Conservation (phyloP, 1,140 invertebrate genomes). For the Prorops nasuta region DNA sequence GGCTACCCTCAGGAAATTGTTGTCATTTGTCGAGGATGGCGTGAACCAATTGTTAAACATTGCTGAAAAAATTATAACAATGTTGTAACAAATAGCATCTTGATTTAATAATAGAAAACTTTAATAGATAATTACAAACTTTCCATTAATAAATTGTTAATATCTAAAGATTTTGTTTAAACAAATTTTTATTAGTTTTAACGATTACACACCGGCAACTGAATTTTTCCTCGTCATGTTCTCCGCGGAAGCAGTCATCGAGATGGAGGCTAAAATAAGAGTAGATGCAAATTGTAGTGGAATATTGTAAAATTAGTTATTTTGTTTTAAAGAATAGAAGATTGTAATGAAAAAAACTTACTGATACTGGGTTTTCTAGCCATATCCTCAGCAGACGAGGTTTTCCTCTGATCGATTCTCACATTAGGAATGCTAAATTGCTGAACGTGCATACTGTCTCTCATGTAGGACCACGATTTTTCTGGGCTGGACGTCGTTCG, state of each 20-base stretch:
- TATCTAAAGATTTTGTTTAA: no score
- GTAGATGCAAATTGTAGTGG: no score
- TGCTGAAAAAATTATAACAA: slow-evolving; percentile 6
- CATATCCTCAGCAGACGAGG: slow-evolving; percentile 85
- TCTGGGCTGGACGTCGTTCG: slow-evolving; percentile 73
- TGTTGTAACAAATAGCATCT: no score
- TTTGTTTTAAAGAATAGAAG: not conserved
- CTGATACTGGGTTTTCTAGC: slow-evolving; percentile 79
- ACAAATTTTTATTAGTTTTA: not conserved
- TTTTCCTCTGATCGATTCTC: slow-evolving; percentile 80
- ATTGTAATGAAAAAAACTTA: slow-evolving; percentile 31
- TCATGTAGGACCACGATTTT: slow-evolving; percentile 73
- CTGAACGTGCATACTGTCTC: slow-evolving; percentile 81
- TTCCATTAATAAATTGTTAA: no score
- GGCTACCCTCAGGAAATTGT: slow-evolving; percentile 81
- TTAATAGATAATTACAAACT: no score
- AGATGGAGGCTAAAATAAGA: slow-evolving; percentile 43
- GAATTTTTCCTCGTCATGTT: slow-evolving; percentile 52
- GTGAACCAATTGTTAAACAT: slow-evolving; percentile 67
- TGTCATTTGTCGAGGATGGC: slow-evolving; percentile 76
- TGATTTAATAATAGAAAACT: no score
- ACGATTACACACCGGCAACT: slow-evolving; percentile 33
- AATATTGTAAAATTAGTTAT: not conserved
- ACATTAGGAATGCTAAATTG: slow-evolving; percentile 84
- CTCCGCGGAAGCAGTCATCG: slow-evolving; percentile 53